Percentiles rank a stretch among this genome's conserved stretches.
Conservation (phyloP, 2,888 invertebrate genomes). For the Pristionchus entomophagus region DNA sequence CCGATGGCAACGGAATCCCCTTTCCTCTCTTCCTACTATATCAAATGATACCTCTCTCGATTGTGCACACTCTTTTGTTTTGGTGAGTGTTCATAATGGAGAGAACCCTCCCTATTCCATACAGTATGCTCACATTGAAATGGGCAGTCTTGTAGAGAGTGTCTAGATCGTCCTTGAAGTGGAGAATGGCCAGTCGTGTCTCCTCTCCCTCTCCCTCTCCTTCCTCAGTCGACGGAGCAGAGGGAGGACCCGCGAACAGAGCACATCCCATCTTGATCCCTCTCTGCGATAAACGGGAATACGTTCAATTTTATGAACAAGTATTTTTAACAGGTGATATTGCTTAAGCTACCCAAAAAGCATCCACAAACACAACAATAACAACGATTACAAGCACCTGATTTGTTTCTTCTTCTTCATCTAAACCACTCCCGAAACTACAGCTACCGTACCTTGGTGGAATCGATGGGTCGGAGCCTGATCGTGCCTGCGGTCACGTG, state of each 20-base stretch:
- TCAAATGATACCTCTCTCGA: too few relatives aligned
- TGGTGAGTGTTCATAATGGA: too few relatives aligned
- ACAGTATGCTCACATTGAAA: neutral
- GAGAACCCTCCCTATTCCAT: too few relatives aligned
- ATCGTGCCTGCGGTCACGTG: conserved; percentile 19
- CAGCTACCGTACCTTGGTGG: conserved; percentile 3
- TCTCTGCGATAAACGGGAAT: conserved; percentile 1
- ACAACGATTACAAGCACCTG: too few relatives aligned
- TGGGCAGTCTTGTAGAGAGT: neutral
- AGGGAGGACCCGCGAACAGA: neutral
- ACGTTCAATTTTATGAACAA: too few relatives aligned
- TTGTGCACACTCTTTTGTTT: too few relatives aligned
- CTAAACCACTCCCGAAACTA: too few relatives aligned
- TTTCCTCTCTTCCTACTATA: too few relatives aligned
- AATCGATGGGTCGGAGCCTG: neutral
- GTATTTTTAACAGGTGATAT: neutral
- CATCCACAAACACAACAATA: neutral
- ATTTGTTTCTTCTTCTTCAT: too few relatives aligned
- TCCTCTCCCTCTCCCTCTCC: neutral
- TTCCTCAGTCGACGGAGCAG: neutral
- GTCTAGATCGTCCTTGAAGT: neutral
- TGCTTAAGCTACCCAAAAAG: too few relatives aligned
- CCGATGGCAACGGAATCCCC: neutral
- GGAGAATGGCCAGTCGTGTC: neutral
- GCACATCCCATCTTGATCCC: neutral